Evolutionary conservation across 2,113 vertebrate species (phyloP).

Genomic region (Mus pahari): DNA sequence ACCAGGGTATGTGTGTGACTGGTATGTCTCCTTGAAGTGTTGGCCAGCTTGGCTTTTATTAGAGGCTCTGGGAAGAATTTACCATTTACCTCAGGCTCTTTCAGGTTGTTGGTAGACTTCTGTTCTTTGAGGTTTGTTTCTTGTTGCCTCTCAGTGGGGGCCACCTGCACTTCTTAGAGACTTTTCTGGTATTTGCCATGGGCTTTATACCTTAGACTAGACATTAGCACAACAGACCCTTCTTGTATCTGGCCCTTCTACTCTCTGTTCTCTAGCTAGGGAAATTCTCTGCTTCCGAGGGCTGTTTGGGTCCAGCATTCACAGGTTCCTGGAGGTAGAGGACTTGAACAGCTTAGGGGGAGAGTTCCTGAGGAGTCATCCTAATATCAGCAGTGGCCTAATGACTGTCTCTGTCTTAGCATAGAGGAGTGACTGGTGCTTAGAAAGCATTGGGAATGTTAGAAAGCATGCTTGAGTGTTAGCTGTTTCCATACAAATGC

Average conservation of each 20-base stretch:
- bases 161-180: background rate
- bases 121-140: background rate
- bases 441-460: background rate
- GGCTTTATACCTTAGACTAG: background rate
- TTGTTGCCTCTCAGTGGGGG: background rate
- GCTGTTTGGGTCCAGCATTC: background rate
- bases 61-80: background rate
- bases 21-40: background rate
- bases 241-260: background rate
- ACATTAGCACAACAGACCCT: background rate
- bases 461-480: background rate
- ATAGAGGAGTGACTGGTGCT: background rate
- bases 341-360: background rate
- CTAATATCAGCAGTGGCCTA: background rate
- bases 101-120: background rate
- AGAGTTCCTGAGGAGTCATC: background rate
- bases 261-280: background rate
- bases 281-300: background rate
- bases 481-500: background rate
- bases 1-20: background rate
- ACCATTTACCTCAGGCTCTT: background rate
- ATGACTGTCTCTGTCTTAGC: background rate
- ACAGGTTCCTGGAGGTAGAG: background rate
- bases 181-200: background rate
- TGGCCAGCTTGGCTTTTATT: background rate